Conservation (phyloP, 2,113 vertebrate species). For the Cisticola juncidis region DNA sequence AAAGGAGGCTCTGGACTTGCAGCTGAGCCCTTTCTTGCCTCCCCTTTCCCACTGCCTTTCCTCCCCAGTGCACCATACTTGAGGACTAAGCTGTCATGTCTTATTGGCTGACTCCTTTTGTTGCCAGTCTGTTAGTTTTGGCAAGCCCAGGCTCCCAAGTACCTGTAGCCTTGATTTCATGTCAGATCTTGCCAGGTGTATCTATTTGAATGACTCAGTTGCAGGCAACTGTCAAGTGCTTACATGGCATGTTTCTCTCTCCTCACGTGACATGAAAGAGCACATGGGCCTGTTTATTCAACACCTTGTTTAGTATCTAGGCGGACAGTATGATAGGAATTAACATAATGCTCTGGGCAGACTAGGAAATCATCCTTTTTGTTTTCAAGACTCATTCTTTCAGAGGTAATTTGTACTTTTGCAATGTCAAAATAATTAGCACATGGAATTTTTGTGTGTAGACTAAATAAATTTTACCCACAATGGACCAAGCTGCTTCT, state of each 20-base stretch:
- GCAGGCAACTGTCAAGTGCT: constrained; percentile 37
- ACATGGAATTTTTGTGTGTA: neutral
- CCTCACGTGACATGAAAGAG: constrained; percentile 34
- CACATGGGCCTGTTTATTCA: constrained; percentile 45
- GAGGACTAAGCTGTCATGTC: neutral
- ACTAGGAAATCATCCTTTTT: neutral
- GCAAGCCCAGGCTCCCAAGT: constrained; percentile 7
- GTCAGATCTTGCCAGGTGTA: constrained; percentile 52
- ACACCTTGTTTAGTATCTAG: neutral
- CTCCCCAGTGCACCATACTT: fast-evolving
- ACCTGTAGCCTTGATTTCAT: constrained; percentile 10
- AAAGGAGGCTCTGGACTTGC: neutral
- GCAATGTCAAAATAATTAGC: neutral
- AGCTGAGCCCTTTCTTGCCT: neutral
- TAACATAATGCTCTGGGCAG: neutral
- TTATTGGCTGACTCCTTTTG: neutral
- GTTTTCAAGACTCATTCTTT: neutral
- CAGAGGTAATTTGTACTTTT: neutral
- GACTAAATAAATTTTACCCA: neutral
- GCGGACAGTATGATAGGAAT: neutral
- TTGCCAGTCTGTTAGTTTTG: constrained; percentile 2
- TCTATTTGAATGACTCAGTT: constrained; percentile 37
- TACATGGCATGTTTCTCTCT: constrained; percentile 12
- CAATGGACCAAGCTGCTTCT: neutral
- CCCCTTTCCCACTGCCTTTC: neutral